Evolutionary conservation across 2,797 vertebrate species (phyloP), one percentile per base, ranked within the genome.

Genomic region (Sebastes reedi): DNA sequence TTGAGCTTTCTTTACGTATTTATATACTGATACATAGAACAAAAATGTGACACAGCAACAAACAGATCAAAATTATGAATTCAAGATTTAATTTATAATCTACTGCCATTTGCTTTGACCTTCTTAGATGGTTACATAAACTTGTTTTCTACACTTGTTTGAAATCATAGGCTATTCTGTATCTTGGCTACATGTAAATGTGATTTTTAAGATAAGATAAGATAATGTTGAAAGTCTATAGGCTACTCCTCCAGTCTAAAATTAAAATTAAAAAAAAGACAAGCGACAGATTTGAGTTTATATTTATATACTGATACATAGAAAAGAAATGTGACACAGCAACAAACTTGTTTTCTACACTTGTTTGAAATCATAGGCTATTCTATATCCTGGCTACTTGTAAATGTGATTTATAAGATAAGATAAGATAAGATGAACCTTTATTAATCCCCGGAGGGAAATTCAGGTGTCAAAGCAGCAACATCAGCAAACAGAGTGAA

Each of bases 251-350:
- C 12, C 36, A 10, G 12, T 39, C 36, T 39, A 39, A 39, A 39
- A 39, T 39, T 0, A 20, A 50, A 50, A 7, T 13, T 3, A 8
- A 50, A 14, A 73, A 56, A 56, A 56, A 39, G 24, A 67, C 4
- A 61, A 16, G 34, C 27, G 67, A 77, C 56, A 74, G 36, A 81
- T 76, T 36, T 78, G 32, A 42, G 46, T 22, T 54, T 61, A 6
- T 69, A 42, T 77, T 77, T 61, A 75, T 50, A 67, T 50, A 30
- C 24, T 34, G 34, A 22, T 55, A 12, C 36, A 39, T 39, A 39
- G 36, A 14, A 36, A 65, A 73, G 12, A 36, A 22, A 27, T 24
- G 8, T 59, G n/a, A 64, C 27, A 18, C 18, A 70, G 24, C 25
- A 25, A 42, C 18, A 61, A 62, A 25, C 7, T 7, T 4, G 24